These are phyloP conservation scores for Campoplex capitator DNA, from an alignment of 2,888 invertebrate genomes.

Conservation along the genomic window DNA sequence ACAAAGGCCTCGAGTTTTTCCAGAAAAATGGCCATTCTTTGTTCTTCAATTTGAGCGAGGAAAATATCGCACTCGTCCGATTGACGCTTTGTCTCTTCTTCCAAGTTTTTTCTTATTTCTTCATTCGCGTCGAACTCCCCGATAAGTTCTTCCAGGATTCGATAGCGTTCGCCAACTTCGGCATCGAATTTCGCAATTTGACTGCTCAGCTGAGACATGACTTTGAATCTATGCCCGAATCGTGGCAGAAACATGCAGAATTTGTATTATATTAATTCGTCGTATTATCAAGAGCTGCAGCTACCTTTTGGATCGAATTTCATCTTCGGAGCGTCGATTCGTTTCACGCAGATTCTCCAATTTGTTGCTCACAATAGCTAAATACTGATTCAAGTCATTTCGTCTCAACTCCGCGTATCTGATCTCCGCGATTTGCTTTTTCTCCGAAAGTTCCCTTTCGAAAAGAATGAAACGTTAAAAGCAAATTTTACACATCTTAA, in stretches of 20 bases:
- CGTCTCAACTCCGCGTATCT: slow-evolving; percentile 58
- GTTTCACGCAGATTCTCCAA: slow-evolving; percentile 40
- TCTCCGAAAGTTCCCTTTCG: slow-evolving; percentile 61
- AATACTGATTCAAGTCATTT: slow-evolving; percentile 60
- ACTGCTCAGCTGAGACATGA: slow-evolving; percentile 59
- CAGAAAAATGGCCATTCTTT: slow-evolving; percentile 37
- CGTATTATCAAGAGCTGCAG: background rate
- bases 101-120: slow-evolving; percentile 43
- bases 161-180: slow-evolving; percentile 62
- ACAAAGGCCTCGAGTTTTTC: slow-evolving; percentile 48
- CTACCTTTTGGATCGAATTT: slow-evolving; percentile 67
- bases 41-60: slow-evolving; percentile 53
- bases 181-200: slow-evolving; percentile 65
- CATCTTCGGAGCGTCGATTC: slow-evolving; percentile 58
- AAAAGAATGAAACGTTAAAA: background rate
- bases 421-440: slow-evolving; percentile 61
- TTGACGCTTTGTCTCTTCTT: slow-evolving; percentile 60
- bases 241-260: background rate
- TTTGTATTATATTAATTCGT: background rate
- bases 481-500: background rate
- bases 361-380: slow-evolving; percentile 56
- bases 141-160: slow-evolving; percentile 45
- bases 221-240: slow-evolving; percentile 58
- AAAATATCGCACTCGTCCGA: slow-evolving; percentile 39
- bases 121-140: slow-evolving; percentile 35